Evolutionary conservation across 2,113 vertebrate genomes (phyloP), one percentile per base, ranked within the genome.

Genomic region (Pardalotus punctatus): DNA sequence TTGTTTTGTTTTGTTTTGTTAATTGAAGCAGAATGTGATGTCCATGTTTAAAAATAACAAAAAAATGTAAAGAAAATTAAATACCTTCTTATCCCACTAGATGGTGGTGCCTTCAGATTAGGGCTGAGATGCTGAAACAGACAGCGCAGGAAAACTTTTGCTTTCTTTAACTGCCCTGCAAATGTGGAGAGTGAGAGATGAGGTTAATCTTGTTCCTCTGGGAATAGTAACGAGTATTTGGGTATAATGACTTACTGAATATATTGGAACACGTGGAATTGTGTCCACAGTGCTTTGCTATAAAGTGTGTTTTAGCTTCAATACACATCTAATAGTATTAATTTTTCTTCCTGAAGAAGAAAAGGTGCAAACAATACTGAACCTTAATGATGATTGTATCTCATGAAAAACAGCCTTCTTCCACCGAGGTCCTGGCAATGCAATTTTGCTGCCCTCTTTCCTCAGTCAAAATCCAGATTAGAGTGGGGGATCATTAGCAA

Each of bases 11-110:
- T 66, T 56, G 45, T 43, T 45, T 45, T 83, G 28, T n/a, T 61
- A 17, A 23, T 94, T 77, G 18, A 77, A 72, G 54, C 33, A 50
- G n/a, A 80, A n/a, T 42, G 35, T 35, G 76, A 82, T 43, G 14
- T 35, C 61, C 18, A 14, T n/a, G 33, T 51, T 81, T 73, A 85
- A 81, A 87, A 90, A 38, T 19, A 67, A 15, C 20, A 66, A 91
- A 80, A 73, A 51, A 80, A 69, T 2, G 15, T 64, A 36, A 96
- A 95, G 65, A 80, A 95, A 77, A 74, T 79, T 88, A 95, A 98
- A 96, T 97, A 96, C 94, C 74, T 88, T 56, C 83, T 94, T 47
- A 61, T 94, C 82, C 96, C 97, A 97, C 97, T 96, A 98, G 97
- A 92, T 98, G 97, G 96, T 87, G 51, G 89, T 97, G 90, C 94